Evolutionary conservation across 2,888 invertebrate species (phyloP).

Genomic region (Ennomos erosarius): DNA sequence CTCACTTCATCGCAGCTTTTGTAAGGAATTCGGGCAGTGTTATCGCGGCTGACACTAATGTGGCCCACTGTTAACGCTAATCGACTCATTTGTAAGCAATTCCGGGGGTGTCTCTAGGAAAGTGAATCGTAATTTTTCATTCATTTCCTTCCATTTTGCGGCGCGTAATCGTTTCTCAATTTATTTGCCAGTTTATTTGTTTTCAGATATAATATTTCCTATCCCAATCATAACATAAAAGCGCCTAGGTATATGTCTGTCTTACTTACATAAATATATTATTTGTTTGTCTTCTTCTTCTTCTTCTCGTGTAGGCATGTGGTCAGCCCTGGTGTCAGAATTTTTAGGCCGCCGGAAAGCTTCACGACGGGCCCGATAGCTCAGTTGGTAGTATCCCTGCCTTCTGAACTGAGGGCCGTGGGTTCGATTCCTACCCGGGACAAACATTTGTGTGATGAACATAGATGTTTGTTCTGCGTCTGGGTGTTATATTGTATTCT

Average conservation of each 20-base stretch:
- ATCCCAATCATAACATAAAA: conserved; percentile 1
- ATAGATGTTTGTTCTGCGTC: too few species aligned
- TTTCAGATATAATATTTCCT: background rate
- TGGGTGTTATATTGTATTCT: too few species aligned
- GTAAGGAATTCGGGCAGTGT: conserved; percentile 70
- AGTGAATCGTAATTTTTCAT: conserved; percentile 34
- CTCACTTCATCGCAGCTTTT: conserved; percentile 77
- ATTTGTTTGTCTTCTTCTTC: too few species aligned
- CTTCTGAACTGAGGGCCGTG: too few species aligned
- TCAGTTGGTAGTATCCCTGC: too few species aligned
- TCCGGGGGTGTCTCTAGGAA: conserved; percentile 42
- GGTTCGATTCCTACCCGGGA: too few species aligned
- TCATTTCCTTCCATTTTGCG: conserved; percentile 23
- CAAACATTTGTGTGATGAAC: too few species aligned
- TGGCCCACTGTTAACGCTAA: conserved; percentile 59
- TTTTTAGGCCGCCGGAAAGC: too few species aligned
- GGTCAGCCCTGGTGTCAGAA: too few species aligned
- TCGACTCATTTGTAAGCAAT: conserved; percentile 61
- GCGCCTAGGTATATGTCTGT: background rate
- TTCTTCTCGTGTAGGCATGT: too few species aligned
- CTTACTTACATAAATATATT: too few species aligned
- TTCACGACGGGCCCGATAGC: too few species aligned
- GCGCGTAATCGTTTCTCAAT: conserved; percentile 10
- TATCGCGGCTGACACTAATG: conserved; percentile 71
- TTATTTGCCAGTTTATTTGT: conserved; percentile 1